Base-by-base conservation (phyloP, 2,797 vertebrate species). In the Myripristis jacobus region DNA sequence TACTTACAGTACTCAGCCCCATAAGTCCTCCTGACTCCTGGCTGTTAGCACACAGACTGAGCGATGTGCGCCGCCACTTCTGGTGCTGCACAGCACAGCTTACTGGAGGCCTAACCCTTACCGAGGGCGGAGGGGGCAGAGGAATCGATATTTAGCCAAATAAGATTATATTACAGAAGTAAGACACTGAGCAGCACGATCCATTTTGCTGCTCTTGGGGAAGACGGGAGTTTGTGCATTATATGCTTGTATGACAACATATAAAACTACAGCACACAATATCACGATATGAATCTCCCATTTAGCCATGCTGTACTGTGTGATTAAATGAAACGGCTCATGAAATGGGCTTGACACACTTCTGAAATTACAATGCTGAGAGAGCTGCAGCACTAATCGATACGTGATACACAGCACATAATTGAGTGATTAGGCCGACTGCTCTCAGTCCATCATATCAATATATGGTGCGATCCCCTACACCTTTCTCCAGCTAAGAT, bases 1-100 rank as follows among this genome's bases (percentile, higher is more conserved):
- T 87, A 89, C 89, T 91, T 87, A n/a, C n/a, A n/a, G n/a, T n/a
- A 88, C 89, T 90, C 90, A 91, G 86, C 77, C 81, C 69, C 75
- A 65, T 43, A 38, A 70, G 74, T 78, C 73, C 79, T 85, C 38
- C 9, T 79, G 62, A 64, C 86, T 75, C 82, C 73, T 81, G 80
- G 82, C 81, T 80, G 75, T 70, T 77, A 83, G 83, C 80, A 57
- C 79, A 75, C 77, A 79, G 81, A 34, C 65, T 54, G 59, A 79
- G 64, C 13, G 19, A 60, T 56, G 43, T 59, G 69, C 79, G 58
- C 72, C 54, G 21, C 38, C 31, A 48, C 21, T 41, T 63, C 58
- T 61, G 46, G 3, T 41, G 13, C 38, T 4, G 38, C 38, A 16
- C 34, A 41, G 36, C 36, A 24, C 36, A 21, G 19, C 12, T n/a